These are phyloP conservation scores for Mythimna impura DNA, from an alignment of 2,888 invertebrate genomes.

Conservation along the genomic window DNA sequence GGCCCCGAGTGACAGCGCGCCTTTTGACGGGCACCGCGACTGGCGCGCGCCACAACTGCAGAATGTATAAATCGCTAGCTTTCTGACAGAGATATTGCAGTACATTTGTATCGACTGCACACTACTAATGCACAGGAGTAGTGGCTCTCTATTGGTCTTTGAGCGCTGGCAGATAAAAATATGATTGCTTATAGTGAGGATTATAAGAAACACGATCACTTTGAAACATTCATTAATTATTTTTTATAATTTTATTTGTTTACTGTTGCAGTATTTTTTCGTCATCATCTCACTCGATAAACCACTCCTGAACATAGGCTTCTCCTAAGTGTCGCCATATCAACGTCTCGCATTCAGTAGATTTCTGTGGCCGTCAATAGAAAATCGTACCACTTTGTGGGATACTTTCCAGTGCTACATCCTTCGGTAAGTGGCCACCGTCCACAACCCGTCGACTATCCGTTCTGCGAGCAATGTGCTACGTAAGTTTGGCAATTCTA, in stretches of 20 bases:
- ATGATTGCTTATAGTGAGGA: background rate
- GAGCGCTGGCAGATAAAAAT: background rate
- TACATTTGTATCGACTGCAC: conserved; percentile 8
- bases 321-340: too few relatives aligned
- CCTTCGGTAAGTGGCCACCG: background rate
- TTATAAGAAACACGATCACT: background rate
- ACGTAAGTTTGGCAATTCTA: too few relatives aligned
- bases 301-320: too few relatives aligned
- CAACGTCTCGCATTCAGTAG: too few relatives aligned
- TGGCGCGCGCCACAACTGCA: background rate
- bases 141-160: background rate
- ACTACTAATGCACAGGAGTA: conserved; percentile 8
- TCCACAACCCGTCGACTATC: background rate
- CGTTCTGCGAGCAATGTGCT: background rate
- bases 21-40: conserved; percentile 59
- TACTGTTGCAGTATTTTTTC: too few relatives aligned
- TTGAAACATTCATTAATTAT: background rate
- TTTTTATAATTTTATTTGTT: background rate
- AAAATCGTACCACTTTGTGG: background rate
- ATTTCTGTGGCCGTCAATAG: too few relatives aligned
- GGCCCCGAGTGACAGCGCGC: conserved; percentile 60
- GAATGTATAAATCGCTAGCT: conserved; percentile 55
- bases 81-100: conserved; percentile 6
- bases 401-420: background rate
- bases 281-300: too few relatives aligned